These are phyloP conservation scores for Ceyx margarethae DNA, from an alignment of 2,113 vertebrate species.

Conservation along the genomic window DNA sequence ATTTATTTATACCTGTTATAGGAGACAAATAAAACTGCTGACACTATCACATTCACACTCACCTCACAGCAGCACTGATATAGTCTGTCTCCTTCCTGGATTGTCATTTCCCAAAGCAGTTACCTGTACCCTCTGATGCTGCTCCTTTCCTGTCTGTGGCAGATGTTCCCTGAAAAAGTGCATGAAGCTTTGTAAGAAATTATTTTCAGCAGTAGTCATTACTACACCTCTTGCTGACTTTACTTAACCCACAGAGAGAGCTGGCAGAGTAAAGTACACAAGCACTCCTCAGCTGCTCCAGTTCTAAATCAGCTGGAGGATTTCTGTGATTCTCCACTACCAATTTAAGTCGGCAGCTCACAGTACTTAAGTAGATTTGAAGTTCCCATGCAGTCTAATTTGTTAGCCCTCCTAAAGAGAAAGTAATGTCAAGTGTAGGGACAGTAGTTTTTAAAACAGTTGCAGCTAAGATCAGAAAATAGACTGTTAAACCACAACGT, in stretches of 20 bases:
- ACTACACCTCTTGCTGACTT: not conserved
- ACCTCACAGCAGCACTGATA: not conserved
- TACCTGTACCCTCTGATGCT: not conserved
- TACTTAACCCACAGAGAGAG: not conserved
- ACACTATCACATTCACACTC: not conserved
- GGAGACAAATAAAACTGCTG: not conserved
- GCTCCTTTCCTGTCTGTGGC: not conserved
- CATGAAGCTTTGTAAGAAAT: not conserved
- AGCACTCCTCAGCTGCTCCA: not conserved
- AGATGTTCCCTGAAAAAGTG: not conserved
- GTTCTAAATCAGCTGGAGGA: not conserved
- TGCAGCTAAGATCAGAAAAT: not conserved
- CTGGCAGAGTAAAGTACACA: not conserved
- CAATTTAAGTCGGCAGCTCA: not conserved
- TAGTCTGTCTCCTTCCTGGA: not conserved
- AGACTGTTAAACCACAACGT: not conserved
- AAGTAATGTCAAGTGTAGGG: not conserved
- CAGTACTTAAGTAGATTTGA: not conserved
- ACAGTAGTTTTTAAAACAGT: not conserved
- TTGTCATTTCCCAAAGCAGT: not conserved
- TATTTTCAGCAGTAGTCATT: not conserved
- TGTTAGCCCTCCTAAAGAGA: not conserved
- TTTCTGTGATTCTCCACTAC: not conserved
- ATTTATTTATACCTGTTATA: not conserved
- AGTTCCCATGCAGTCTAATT: not conserved